These are phyloP conservation scores for Siphlonurus alternatus DNA, from an alignment of 2,888 invertebrate species.

Conservation along the genomic window DNA sequence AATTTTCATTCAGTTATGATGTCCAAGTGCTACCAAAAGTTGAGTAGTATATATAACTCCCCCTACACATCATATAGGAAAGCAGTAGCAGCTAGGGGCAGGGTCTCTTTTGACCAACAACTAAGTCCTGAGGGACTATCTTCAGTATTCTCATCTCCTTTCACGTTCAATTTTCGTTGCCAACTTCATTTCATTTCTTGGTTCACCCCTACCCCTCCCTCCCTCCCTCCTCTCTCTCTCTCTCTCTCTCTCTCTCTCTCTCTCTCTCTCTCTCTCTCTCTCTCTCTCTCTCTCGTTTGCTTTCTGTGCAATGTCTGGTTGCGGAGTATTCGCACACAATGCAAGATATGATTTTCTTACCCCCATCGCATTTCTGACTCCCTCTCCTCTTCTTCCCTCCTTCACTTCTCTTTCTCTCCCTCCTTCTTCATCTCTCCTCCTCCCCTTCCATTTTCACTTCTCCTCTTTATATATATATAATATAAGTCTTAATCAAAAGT, in stretches of 20 bases:
- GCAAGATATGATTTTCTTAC: not conserved
- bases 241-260: slow-evolving; percentile 5
- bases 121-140: not conserved
- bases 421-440: not conserved
- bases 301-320: no score
- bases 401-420: not conserved
- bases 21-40: no score
- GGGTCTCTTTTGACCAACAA: not conserved
- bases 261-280: not conserved
- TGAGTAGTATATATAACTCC: not conserved
- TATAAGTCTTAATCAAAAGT: not conserved
- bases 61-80: not conserved
- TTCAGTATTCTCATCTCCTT: not conserved
- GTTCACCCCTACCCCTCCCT: not conserved
- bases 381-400: slow-evolving; percentile 3
- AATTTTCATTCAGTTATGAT: not conserved
- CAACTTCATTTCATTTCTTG: not conserved
- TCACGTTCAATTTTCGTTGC: not conserved
- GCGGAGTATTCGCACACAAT: no score
- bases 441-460: not conserved
- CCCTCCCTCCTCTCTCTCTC: not conserved
- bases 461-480: not conserved
- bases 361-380: not conserved
- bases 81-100: not conserved
- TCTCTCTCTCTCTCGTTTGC: not conserved